These are phyloP conservation scores for Acanthoscelides obtectus DNA, from an alignment of 2,888 invertebrate species.

Conservation along the genomic window DNA sequence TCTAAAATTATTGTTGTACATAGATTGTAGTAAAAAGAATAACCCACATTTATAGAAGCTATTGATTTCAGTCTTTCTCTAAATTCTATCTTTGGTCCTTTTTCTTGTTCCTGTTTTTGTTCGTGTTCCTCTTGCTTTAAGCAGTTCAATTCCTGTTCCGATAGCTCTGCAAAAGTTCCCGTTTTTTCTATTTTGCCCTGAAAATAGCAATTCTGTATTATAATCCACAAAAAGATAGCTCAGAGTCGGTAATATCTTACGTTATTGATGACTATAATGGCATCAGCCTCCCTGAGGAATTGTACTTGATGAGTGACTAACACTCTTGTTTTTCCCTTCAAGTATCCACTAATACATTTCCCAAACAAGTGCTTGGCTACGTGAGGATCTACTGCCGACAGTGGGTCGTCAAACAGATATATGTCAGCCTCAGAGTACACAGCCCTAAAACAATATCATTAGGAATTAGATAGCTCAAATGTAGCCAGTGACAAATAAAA, in stretches of 20 bases:
- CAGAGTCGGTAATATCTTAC: constrained; percentile 36
- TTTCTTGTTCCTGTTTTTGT: not conserved
- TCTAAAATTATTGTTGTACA: not conserved
- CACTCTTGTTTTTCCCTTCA: constrained; percentile 62
- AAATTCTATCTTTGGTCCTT: constrained; percentile 9
- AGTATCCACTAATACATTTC: constrained; percentile 60
- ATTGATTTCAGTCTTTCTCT: constrained; percentile 4
- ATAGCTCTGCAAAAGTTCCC: constrained; percentile 55
- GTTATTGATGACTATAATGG: constrained; percentile 62
- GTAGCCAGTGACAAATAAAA: no score
- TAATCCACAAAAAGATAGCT: no score
- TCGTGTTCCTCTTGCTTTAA: constrained; percentile 1
- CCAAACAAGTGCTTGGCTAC: constrained; percentile 72
- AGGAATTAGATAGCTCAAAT: no score
- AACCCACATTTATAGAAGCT: constrained; percentile 33
- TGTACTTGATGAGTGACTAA: constrained; percentile 84
- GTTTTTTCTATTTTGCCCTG: constrained; percentile 60
- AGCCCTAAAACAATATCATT: constrained; percentile 48
- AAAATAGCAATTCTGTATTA: constrained; percentile 11
- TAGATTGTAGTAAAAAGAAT: no score
- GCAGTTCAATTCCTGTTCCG: constrained; percentile 44
- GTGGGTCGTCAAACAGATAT: constrained; percentile 74
- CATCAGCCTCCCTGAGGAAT: constrained; percentile 63
- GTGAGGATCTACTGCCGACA: constrained; percentile 74
- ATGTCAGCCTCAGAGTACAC: constrained; percentile 73